These are phyloP conservation scores for Pecten maximus DNA, from an alignment of 2,888 invertebrate species.

Conservation along the genomic window DNA sequence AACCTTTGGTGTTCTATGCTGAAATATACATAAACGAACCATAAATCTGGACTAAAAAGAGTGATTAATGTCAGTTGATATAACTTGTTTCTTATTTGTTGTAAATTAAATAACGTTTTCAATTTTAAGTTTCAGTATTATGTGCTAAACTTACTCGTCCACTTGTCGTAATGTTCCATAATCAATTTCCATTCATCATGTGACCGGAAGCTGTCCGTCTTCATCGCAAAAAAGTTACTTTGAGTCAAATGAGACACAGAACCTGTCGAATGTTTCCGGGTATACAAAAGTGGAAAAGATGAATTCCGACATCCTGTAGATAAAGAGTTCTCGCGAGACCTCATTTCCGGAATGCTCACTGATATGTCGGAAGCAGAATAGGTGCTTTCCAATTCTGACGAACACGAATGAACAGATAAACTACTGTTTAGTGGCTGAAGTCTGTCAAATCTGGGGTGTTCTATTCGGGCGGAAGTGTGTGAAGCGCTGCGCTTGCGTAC, in stretches of 20 bases:
- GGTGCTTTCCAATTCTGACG: constrained; percentile 63
- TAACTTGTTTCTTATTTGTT: too few relatives aligned
- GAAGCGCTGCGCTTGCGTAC: background rate
- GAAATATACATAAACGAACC: too few relatives aligned
- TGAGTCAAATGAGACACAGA: constrained; percentile 73
- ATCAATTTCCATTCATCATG: constrained; percentile 75
- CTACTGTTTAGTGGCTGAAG: constrained; percentile 45
- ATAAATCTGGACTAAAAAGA: too few relatives aligned
- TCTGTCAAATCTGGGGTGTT: background rate
- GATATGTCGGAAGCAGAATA: constrained; percentile 70
- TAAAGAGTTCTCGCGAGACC: constrained; percentile 54
- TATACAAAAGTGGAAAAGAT: constrained; percentile 46
- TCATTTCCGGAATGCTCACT: constrained; percentile 59
- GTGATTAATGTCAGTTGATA: too few relatives aligned
- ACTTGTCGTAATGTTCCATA: constrained; percentile 69
- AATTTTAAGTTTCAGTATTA: too few relatives aligned
- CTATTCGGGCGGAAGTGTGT: background rate
- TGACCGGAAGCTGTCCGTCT: constrained; percentile 75
- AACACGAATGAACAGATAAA: constrained; percentile 50
- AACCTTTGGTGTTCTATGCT: too few relatives aligned
- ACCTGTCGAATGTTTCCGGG: constrained; percentile 61
- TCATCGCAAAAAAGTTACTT: constrained; percentile 75
- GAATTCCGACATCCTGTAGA: constrained; percentile 61
- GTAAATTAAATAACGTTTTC: too few relatives aligned
- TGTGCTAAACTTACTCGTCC: constrained; percentile 72